Evolutionary conservation across 2,113 vertebrate genomes (phyloP).

Genomic region (Leptobrachium leishanense): DNA sequence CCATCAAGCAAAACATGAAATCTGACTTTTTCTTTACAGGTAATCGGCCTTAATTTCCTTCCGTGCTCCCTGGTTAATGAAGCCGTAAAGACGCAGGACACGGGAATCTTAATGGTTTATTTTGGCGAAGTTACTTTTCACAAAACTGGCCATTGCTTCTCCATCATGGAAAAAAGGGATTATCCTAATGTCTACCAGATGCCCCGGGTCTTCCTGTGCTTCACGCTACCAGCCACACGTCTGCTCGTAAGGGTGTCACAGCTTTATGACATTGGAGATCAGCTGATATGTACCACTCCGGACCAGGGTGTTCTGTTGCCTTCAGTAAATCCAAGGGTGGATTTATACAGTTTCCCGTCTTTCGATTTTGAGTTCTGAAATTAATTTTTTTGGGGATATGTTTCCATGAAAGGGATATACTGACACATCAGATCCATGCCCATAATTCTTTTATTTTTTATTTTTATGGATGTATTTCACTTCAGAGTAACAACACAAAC

Average conservation of each 20-base stretch:
- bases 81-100: no score
- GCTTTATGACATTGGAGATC: slow-evolving; percentile 3
- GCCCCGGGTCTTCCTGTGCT: slow-evolving; percentile 41
- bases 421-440: slow-evolving; percentile 28
- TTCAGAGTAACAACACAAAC: slow-evolving; percentile 14
- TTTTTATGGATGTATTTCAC: neutral
- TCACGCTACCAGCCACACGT: slow-evolving; percentile 12
- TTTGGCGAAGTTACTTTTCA: neutral
- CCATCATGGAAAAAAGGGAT: slow-evolving; percentile 17
- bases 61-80: neutral
- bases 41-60: slow-evolving; percentile 12
- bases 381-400: neutral
- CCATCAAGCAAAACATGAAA: no score
- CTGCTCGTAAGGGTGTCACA: neutral
- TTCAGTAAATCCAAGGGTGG: slow-evolving; percentile 29
- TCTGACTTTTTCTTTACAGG: slow-evolving; percentile 2
- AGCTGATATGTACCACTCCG: slow-evolving; percentile 26
- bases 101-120: no score
- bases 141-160: slow-evolving; percentile 18
- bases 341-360: neutral
- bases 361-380: neutral
- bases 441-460: neutral
- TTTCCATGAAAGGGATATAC: slow-evolving; percentile 33
- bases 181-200: slow-evolving; percentile 9
- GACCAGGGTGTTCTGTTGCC: slow-evolving; percentile 15